A percentile compares a stretch with the other conserved stretches of the same genome.
Conservation (phyloP, 2,888 invertebrate species). For the Cheilosia variabilis region DNA sequence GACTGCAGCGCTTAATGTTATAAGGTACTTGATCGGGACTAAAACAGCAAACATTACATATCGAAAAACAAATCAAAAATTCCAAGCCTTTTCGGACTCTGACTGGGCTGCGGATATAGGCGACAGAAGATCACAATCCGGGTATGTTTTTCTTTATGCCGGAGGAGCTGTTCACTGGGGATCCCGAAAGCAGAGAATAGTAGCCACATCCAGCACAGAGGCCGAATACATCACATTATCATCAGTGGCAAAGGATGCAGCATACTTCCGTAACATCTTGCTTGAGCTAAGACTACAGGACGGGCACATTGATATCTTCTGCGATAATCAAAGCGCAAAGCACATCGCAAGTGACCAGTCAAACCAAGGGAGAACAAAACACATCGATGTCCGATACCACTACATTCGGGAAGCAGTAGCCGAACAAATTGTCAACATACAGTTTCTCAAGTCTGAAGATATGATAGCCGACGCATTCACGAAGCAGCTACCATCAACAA, state of each 20-base stretch:
- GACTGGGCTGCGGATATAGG: too few species aligned
- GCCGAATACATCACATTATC: slow-evolving; percentile 41
- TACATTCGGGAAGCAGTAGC: slow-evolving; percentile 17
- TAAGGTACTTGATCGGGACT: too few species aligned
- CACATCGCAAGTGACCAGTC: slow-evolving; percentile 15
- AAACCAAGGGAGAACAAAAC: slow-evolving; percentile 25
- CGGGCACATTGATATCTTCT: slow-evolving; percentile 11
- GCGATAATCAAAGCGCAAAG: slow-evolving; percentile 37
- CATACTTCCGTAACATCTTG: slow-evolving; percentile 38
- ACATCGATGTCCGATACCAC: slow-evolving; percentile 34
- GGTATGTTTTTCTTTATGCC: too few species aligned
- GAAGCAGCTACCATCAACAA: background rate
- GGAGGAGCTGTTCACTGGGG: slow-evolving; percentile 9
- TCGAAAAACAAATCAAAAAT: too few species aligned
- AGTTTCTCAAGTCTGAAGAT: slow-evolving; percentile 22
- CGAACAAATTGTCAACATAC: background rate
- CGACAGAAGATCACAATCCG: too few species aligned
- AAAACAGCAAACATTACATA: too few species aligned
- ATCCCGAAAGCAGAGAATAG: slow-evolving; percentile 16
- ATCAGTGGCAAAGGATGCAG: slow-evolving; percentile 36
- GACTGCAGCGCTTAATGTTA: too few species aligned
- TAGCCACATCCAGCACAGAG: slow-evolving; percentile 20
- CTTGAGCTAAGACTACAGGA: slow-evolving; percentile 22
- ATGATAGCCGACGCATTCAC: slow-evolving; percentile 31
- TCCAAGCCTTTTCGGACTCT: too few species aligned